A percentile compares a stretch with the other conserved stretches of the same genome.
phyloP scores from a whole-genome alignment of 2,888 invertebrate species.

The Dione juno region DNA sequence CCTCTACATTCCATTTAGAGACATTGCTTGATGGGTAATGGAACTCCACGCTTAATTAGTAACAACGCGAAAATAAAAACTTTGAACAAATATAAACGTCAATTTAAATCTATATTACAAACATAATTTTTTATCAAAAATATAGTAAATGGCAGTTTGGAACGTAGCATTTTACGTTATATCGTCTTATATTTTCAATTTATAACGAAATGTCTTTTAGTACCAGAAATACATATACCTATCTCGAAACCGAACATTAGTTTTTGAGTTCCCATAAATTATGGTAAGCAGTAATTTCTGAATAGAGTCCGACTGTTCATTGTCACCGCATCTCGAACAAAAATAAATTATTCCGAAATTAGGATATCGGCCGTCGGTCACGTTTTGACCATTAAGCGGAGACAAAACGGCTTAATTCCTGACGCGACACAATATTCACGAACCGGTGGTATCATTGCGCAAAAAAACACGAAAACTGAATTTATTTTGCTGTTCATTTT shows the following conservation, averaged over 20 bases:
- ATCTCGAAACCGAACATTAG: conserved; percentile 15
- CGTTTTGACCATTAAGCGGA: conserved; percentile 80
- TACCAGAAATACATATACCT: neutral
- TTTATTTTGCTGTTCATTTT: conserved; percentile 45
- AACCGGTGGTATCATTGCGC: conserved; percentile 79
- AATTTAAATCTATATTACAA: no score
- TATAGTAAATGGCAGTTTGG: no score
- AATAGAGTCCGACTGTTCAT: conserved; percentile 67
- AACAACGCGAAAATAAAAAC: no score
- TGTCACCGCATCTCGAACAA: conserved; percentile 74
- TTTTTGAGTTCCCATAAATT: conserved; percentile 56
- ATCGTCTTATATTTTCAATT: neutral
- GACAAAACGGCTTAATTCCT: conserved; percentile 82
- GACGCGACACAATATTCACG: conserved; percentile 78
- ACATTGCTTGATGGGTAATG: no score
- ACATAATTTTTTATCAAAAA: no score
- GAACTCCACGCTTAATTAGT: no score
- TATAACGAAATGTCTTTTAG: neutral
- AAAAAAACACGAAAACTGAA: conserved; percentile 65
- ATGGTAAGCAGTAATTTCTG: conserved; percentile 55
- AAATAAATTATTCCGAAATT: conserved; percentile 77
- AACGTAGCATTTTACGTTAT: no score
- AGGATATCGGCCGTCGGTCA: conserved; percentile 73
- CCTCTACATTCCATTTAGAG: no score
- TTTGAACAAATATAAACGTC: no score